Base-by-base conservation (phyloP, 1,140 invertebrate species). In the Cyclina sinensis region DNA sequence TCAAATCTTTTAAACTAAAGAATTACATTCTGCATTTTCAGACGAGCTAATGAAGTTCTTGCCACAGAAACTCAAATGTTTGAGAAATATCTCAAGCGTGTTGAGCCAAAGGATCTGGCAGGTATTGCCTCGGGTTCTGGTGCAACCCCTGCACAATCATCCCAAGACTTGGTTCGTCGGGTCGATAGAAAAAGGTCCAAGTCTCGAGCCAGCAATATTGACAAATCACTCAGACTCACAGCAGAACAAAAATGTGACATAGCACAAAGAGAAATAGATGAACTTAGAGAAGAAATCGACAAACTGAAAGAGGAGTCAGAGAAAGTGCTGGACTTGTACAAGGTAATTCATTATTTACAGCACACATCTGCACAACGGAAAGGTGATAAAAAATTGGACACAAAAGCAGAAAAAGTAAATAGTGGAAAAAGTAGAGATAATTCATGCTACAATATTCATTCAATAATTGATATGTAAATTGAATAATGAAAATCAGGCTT, bases 201-300 rank as follows among this genome's bases (percentile, higher is more conserved):
- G 90, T 94, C 93, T 12, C 88, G 94, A 9, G 92, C 92, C 74
- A 94, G 92, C 65, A 92, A 92, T 37, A 90, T 92, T 30, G 95
- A 95, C 80, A 91, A 93, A 86, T 93, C 92, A 3, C 89, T 95
- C 16, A 90, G 93, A 65, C 90, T 96, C 16, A 94, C 92, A 24
- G 93, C 94, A 57, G 95, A 96, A 87, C 95, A 95, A 84, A 96
- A 96, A 92, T 95, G 95, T 93, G 95, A 96, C 84, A 95, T 96
- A 87, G 95, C 95, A 68, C 94, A 95, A 89, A 92, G 93, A 85
- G 95, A 95, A 91, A 94, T 96, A 59, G 95, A 96, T 89, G 95
- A 95, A 89, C 86, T 95, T 0, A 91, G 92, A 83, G 94, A 95
- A 74, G 95, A 95, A 39, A 94, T 94, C 82, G 91, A 93, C 59